phyloP scores from a whole-genome alignment of 2,797 vertebrate genomes.

The Alfaro cultratus region DNA sequence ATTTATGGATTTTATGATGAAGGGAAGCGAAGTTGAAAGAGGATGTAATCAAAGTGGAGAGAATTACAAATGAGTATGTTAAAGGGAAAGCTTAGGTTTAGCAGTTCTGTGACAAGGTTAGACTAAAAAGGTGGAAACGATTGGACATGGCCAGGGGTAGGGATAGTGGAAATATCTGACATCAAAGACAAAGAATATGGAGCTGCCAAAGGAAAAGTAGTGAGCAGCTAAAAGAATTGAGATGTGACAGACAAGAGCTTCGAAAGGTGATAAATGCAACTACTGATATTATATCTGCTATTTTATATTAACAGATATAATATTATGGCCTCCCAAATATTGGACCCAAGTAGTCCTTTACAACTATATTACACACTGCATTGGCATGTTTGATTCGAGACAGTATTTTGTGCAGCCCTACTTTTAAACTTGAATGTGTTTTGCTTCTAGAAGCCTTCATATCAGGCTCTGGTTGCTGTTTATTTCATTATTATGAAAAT shows the following conservation, averaged over 20 bases:
- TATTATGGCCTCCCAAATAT: not conserved
- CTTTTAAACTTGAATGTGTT: not conserved
- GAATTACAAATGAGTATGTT: constrained; percentile 1
- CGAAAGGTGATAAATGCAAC: not conserved
- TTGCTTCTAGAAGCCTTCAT: not conserved
- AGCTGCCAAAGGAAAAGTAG: not conserved
- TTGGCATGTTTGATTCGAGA: not conserved
- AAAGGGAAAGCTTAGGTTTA: not conserved
- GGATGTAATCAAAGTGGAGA: not conserved
- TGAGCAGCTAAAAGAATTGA: not conserved
- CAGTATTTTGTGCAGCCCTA: not conserved
- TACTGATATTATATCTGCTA: too few species aligned
- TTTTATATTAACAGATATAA: not conserved
- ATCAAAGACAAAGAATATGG: not conserved
- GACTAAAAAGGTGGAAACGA: not conserved
- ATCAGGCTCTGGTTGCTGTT: not conserved
- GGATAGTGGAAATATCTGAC: not conserved
- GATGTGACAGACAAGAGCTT: not conserved
- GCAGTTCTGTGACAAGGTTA: not conserved
- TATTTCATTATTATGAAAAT: not conserved
- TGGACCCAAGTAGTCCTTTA: not conserved
- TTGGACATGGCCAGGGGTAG: not conserved
- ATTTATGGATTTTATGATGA: constrained; percentile 5
- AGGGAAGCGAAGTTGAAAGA: not conserved
- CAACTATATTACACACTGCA: not conserved